phyloP scores from a whole-genome alignment of 2,797 vertebrate species.

The Chelon labrosus region DNA sequence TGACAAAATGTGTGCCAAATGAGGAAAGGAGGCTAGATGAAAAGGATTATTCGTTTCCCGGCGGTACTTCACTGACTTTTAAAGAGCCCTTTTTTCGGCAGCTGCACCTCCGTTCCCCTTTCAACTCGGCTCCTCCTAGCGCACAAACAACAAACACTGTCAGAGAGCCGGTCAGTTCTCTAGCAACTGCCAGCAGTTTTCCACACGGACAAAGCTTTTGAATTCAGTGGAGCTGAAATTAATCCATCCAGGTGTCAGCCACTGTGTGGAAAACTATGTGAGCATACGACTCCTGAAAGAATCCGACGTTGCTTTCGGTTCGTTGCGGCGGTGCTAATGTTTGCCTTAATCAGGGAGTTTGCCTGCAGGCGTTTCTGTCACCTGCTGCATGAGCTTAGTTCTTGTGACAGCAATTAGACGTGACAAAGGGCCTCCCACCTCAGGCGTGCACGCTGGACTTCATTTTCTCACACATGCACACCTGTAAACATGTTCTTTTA shows the following conservation, averaged over 20 bases:
- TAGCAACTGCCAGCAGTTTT: constrained; percentile 53
- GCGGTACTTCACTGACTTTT: constrained; percentile 74
- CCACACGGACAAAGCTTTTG: constrained; percentile 49
- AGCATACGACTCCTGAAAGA: constrained; percentile 20
- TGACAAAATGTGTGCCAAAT: constrained; percentile 79
- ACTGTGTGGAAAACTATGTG: constrained; percentile 28
- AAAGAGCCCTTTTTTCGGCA: constrained; percentile 66
- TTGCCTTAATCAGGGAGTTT: constrained; percentile 27
- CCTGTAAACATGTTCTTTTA: constrained; percentile 7
- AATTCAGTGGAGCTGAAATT: constrained; percentile 56
- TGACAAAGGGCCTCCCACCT: constrained; percentile 41
- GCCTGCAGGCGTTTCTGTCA: constrained; percentile 60
- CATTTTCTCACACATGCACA: constrained; percentile 30
- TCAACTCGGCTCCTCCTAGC: constrained; percentile 62
- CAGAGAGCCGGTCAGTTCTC: constrained; percentile 57
- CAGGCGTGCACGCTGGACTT: constrained; percentile 5
- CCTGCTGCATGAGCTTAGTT: constrained; percentile 46
- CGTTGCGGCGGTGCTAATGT: constrained; percentile 25
- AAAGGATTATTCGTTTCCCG: constrained; percentile 74
- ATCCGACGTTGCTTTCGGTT: constrained; percentile 31
- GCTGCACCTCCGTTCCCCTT: constrained; percentile 76
- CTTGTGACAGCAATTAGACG: constrained; percentile 55
- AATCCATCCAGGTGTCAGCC: constrained; percentile 65
- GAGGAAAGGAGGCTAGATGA: constrained; percentile 78
- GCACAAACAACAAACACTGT: constrained; percentile 70